Base-by-base conservation (phyloP, 2,113 vertebrate species). In the Pterocles gutturalis region DNA sequence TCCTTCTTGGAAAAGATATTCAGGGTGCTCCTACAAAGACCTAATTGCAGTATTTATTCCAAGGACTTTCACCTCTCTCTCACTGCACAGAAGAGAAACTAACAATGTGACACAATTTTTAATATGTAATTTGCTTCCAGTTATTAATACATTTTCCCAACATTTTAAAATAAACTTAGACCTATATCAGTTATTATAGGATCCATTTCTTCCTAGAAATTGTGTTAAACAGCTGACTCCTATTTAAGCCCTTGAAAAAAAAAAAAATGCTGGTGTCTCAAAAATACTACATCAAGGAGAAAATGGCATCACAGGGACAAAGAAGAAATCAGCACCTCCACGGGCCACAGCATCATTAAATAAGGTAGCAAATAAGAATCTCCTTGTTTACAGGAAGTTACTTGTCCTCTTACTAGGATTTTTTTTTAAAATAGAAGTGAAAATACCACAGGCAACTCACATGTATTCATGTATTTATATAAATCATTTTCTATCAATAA, bases 401-500 rank as follows among this genome's bases (percentile, higher is more conserved):
- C 10, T 84, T 80, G 36, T 71, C 19, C 7, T 60, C 17, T 78
- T 45, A 43, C 10, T 54, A 33, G 8, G 33, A 73, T 46, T 7
- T 31, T 70, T 57, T 89, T 51, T 61, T 18, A 38, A 82, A 48
- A 60, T 80, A 66, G 14, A 65, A 80, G 11, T 41, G 48, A 94
- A 78, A 60, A 58, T 34, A 80, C 19, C 29, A 84, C 25, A 90
- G 69, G 49, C 17, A 69, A 89, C 29, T 90, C 28, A 60, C n/a
- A 53, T 78, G 31, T 61, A 85, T 77, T 87, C 20, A 41, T 80
- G 48, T 83, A 83, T 73, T 87, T 78, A 75, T 4, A 29, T 8
- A 91, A 93, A 83, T 81, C 0, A 93, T 88, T 92, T 96, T 77
- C 36, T 75, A 82, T 71, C 70, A 66, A 89, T 93, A 22, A 95